Evolutionary conservation across 2,113 vertebrate genomes (phyloP).

Genomic region (Melanocharis versteri): DNA sequence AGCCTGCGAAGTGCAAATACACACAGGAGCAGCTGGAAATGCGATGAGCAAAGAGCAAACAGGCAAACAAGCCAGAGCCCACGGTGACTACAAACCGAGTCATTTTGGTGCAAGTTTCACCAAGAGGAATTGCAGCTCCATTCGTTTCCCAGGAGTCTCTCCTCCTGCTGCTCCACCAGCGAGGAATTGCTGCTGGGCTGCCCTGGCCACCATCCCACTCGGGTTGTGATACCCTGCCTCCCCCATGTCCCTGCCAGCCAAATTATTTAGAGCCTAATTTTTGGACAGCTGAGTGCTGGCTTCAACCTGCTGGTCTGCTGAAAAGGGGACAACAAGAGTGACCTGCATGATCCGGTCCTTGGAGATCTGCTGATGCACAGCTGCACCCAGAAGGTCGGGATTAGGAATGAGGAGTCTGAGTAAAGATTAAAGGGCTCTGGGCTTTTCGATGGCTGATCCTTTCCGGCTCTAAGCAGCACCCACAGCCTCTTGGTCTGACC

Average conservation of each 20-base stretch:
- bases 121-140: background rate
- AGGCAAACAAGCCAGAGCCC: background rate
- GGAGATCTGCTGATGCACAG: background rate
- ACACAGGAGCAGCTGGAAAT: constrained; percentile 20
- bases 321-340: background rate
- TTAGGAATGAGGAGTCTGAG: background rate
- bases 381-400: background rate
- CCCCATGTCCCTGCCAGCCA: background rate
- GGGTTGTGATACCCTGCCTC: background rate
- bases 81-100: background rate
- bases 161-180: background rate
- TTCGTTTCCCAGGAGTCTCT: background rate
- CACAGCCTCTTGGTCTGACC: background rate
- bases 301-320: background rate
- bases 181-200: background rate
- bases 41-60: background rate
- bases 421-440: background rate
- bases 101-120: background rate
- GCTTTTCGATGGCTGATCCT: fast-evolving
- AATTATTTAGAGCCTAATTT: background rate
- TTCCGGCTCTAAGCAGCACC: background rate
- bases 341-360: background rate
- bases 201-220: background rate
- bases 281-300: background rate
- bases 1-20: background rate